Base-by-base conservation (phyloP, 2,113 vertebrate genomes). In the Mormyrus iriodes region DNA sequence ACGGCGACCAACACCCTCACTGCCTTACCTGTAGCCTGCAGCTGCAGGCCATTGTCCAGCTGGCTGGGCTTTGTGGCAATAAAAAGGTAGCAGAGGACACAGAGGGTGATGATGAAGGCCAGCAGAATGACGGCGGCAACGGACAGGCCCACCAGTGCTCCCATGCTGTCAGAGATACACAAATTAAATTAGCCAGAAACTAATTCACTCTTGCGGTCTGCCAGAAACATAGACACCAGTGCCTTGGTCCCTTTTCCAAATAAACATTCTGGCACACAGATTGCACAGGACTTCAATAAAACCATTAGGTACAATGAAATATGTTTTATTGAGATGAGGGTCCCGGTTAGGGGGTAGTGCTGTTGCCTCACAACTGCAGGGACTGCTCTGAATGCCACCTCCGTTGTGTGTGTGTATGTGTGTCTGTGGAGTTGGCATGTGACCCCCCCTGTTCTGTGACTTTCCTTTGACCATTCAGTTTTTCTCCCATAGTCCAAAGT, bases 21-120 rank as follows among this genome's bases (percentile, higher is more conserved):
- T 6, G 76, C 91, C 93, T 96, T n/a, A 99, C 97, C 97, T 96
- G 96, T 89, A 65, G 93, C 94, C 92, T 95, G 95, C 84, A 98
- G 94, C 0, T 93, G 95, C 90, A 99, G 94, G 6, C 97, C 97
- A 35, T 95, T 95, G 90, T 99, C 97, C 94, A 98, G 90, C 65
- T 96, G 96, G 91, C 93, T 94, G 89, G 97, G 97, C 93, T 98
- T 98, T 21, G 96, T 97, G 93, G 95, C 96, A 94, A 98, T 96
- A 93, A 98, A 98, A 90, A 99, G 94, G 79, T 97, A 98, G 91
- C 98, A 98, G 82, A 98, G 97, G 89, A 97, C 97, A 92, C 96
- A 98, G 35, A 96, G 93, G 0, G 97, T 98, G 94, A 98, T 94
- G 93, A 98, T 92, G 92, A 98, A 98, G 91, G 97, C 97, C 84